Conservation (phyloP, 1,140 invertebrate species). For the Scylla paramamosain region DNA sequence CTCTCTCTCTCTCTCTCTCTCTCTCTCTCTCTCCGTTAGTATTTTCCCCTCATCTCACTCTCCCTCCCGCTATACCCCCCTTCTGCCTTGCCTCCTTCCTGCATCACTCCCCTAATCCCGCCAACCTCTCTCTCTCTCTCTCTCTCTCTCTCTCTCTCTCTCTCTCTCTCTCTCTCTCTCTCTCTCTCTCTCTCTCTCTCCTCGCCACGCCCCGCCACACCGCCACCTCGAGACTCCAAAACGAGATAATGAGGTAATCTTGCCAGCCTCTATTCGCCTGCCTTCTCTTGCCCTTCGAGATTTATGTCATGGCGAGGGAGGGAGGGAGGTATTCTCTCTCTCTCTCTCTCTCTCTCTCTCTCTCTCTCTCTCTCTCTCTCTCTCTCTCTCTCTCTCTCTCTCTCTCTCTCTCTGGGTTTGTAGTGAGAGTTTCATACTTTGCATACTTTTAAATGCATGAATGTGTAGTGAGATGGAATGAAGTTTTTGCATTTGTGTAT, state of each 20-base stretch:
- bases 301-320: neutral
- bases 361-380: slow-evolving; percentile 14
- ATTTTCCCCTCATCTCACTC: neutral
- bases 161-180: neutral
- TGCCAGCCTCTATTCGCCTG: neutral
- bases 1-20: slow-evolving; percentile 23
- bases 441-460: no score
- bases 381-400: neutral
- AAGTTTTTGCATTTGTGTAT: no score
- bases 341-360: neutral
- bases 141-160: neutral
- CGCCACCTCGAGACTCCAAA: slow-evolving; percentile 23
- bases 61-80: neutral
- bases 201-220: neutral
- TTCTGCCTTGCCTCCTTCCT: neutral
- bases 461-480: no score
- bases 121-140: neutral
- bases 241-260: slow-evolving; percentile 55
- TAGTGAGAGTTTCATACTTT: no score
- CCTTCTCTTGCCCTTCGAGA: slow-evolving; percentile 25
- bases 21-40: slow-evolving; percentile 21
- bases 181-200: neutral
- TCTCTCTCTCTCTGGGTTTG: neutral
- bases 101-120: neutral
- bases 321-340: neutral